Conservation (phyloP, 2,797 vertebrate species). For the Glossophaga mutica region DNA sequence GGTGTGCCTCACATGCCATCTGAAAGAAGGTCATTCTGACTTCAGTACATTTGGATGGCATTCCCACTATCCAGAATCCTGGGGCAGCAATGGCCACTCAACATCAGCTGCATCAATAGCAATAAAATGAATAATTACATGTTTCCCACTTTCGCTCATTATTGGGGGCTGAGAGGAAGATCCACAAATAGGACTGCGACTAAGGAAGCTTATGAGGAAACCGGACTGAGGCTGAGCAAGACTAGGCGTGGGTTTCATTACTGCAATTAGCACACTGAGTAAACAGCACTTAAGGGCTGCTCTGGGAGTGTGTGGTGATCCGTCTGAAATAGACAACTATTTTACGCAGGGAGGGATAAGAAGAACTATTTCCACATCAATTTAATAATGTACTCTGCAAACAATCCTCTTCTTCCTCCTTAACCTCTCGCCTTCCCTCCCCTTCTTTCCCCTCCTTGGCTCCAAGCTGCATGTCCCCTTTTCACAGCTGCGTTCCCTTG, state of each 20-base stretch:
- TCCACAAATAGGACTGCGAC: slow-evolving; percentile 27
- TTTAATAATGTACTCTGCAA: slow-evolving; percentile 76
- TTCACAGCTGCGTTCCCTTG: slow-evolving; percentile 78
- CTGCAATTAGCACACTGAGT: slow-evolving; percentile 19
- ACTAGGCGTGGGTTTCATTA: slow-evolving; percentile 36
- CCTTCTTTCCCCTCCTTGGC: slow-evolving; percentile 71
- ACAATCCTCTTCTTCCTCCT: slow-evolving; percentile 70
- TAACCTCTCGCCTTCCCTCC: slow-evolving; percentile 58
- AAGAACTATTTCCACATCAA: slow-evolving; percentile 58
- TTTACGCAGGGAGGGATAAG: slow-evolving; percentile 47
- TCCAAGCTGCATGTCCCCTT: slow-evolving; percentile 48
- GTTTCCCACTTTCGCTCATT: slow-evolving; percentile 55
- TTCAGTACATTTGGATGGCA: background rate
- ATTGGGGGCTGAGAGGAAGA: slow-evolving; percentile 47
- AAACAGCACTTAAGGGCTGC: slow-evolving; percentile 40
- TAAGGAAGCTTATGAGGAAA: background rate
- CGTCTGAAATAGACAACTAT: slow-evolving; percentile 54
- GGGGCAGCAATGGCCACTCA: background rate
- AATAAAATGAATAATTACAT: slow-evolving; percentile 69
- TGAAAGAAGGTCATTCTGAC: background rate
- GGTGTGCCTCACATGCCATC: background rate
- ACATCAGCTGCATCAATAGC: background rate
- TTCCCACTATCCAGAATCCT: background rate
- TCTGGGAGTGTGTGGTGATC: slow-evolving; percentile 61
- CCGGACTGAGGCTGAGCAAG: background rate